These are phyloP conservation scores for Enteromius thamalakanensis DNA, from an alignment of 2,797 vertebrate genomes.

Conservation along the genomic window DNA sequence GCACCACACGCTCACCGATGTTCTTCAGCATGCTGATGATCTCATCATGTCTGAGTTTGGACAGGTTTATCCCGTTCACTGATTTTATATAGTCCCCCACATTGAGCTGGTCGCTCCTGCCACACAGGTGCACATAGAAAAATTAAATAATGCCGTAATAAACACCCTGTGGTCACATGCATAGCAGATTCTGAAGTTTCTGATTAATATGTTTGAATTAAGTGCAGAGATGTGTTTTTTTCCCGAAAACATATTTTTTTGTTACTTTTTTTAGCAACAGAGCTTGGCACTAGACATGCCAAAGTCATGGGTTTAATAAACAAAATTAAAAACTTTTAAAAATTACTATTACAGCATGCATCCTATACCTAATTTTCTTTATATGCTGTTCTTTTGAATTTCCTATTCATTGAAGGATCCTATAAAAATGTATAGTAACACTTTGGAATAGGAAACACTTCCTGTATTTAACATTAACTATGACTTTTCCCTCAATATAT, in stretches of 20 bases:
- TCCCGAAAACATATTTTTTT: background rate
- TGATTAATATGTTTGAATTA: background rate
- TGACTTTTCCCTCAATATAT: no score
- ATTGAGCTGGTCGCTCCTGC: constrained; percentile 94
- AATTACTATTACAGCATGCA: background rate
- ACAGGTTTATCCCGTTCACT: constrained; percentile 94
- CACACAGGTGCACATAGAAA: constrained; percentile 18
- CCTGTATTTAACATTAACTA: no score
- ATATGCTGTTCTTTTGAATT: background rate
- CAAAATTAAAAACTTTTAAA: background rate
- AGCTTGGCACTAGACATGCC: background rate
- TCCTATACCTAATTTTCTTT: background rate
- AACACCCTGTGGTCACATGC: background rate
- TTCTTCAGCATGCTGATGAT: constrained; percentile 97
- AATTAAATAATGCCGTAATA: background rate
- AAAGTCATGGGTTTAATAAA: background rate
- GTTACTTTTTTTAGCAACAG: background rate
- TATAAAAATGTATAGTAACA: background rate
- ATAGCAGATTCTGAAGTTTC: background rate
- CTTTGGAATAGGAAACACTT: no score
- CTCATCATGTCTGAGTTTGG: constrained; percentile 92
- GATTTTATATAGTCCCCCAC: constrained; percentile 96
- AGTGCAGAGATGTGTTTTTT: background rate
- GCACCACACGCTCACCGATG: constrained; percentile 92
- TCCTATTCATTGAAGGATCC: background rate